Percentiles rank a stretch among this genome's conserved stretches.
Conservation (phyloP, 2,888 invertebrate genomes). For the Apodemia mormo region DNA sequence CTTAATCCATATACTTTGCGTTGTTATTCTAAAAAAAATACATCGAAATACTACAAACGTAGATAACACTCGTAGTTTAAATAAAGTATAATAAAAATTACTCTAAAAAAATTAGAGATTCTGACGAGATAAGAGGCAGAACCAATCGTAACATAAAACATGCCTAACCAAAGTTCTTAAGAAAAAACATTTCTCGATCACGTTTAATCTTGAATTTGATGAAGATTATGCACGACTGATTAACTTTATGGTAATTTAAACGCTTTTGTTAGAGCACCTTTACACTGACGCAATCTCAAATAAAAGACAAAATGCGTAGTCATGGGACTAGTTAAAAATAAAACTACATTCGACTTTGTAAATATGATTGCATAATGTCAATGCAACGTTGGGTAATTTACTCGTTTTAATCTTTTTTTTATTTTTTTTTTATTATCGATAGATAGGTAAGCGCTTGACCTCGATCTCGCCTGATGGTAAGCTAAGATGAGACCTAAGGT, state of each 20-base stretch:
- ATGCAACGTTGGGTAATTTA: background rate
- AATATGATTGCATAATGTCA: background rate
- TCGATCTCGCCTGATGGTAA: too few species aligned
- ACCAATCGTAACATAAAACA: background rate
- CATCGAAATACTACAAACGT: too few species aligned
- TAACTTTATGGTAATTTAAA: slow-evolving; percentile 1
- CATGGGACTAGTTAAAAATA: background rate
- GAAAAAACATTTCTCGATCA: slow-evolving; percentile 8
- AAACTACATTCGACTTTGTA: background rate
- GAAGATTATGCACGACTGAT: slow-evolving; percentile 9
- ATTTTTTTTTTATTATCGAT: too few species aligned
- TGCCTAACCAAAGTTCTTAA: background rate
- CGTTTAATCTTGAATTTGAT: slow-evolving; percentile 9
- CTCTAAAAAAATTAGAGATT: background rate
- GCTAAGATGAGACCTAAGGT: too few species aligned
- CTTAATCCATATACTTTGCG: too few species aligned
- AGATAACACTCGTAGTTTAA: background rate
- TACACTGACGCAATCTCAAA: background rate
- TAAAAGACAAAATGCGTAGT: background rate
- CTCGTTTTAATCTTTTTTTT: too few species aligned
- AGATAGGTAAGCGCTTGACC: too few species aligned
- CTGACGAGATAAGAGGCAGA: background rate
- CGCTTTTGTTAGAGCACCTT: background rate
- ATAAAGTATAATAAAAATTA: background rate
- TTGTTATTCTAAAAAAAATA: too few species aligned